Evolutionary conservation across 2,888 invertebrate species (phyloP), one percentile per base, ranked within the genome.

Genomic region (Brenthis ino): DNA sequence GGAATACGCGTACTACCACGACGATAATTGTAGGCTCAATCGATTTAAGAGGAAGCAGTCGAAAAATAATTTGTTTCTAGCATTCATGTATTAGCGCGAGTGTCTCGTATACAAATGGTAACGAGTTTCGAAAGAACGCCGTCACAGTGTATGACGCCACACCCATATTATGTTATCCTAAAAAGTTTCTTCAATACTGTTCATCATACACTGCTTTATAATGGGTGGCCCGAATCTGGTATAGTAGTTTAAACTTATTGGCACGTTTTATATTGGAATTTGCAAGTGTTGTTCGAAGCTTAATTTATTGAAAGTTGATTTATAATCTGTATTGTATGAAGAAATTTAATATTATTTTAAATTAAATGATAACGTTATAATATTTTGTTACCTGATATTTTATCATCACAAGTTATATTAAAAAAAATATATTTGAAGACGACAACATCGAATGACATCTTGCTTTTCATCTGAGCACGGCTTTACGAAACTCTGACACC

Each of bases 181-280:
- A 53, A 60, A 64, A 54, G 48, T 77, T 80, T 43, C 69, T 79
- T 76, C 77, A 77, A 73, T 73, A 67, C 64, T 58, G 37, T 68
- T 64, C 57, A 80, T 77, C 85, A 82, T 86, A 86, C 88, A 85
- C 85, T 87, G 85, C 83, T 81, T 82, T 79, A 74, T 77, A 80
- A 89, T 89, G 91, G 91, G 92, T 88, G 87, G 85, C 93, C 93
- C 93, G 91, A 91, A 90, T 93, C 93, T 92, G 93, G 93, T 92
- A 83, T 84, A 84, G 77, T 77, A 79, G 81, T 65, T 75, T 79
- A 77, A 80, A 76, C 78, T 76, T 89, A 87, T 86, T 87, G 88
- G 89, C 92, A 91, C 92, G 69, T 84, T 89, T 88, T 84, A 75
- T 75, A 68, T 66, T 43, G 72, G 81, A 76, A 69, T 79, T 75